These are phyloP conservation scores for Eumaeus atala DNA, from an alignment of 1,140 invertebrate species.

Conservation along the genomic window DNA sequence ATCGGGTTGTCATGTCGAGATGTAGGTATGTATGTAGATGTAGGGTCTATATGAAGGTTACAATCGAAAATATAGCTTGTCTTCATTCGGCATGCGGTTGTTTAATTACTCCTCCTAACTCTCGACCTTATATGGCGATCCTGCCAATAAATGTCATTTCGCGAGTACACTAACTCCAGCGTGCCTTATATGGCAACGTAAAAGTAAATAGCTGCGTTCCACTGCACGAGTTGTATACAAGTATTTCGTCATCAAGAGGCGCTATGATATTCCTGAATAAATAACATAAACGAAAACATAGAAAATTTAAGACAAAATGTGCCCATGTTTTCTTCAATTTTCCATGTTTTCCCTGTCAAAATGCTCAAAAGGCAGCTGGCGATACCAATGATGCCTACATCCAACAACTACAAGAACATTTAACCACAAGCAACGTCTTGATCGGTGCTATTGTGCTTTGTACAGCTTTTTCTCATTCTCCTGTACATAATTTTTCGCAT, in stretches of 20 bases:
- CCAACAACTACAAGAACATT: neutral
- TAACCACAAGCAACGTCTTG: neutral
- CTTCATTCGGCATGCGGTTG: no score
- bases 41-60: no score
- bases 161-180: no score
- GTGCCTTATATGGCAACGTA: no score
- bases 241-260: conserved; percentile 4
- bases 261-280: neutral
- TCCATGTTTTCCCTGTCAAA: no score
- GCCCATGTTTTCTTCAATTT: neutral
- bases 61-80: no score
- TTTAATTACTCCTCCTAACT: no score
- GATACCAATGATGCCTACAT: neutral
- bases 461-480: neutral
- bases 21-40: no score
- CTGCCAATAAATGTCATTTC: no score
- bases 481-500: neutral
- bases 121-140: no score
- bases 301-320: neutral
- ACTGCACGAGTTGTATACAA: neutral
- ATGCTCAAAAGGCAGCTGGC: neutral
- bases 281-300: neutral
- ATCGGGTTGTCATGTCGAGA: no score
- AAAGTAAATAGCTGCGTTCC: neutral
- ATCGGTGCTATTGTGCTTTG: neutral